A percentile compares a stretch with the other conserved stretches of the same genome.
Conservation (phyloP, 2,113 vertebrate genomes). For the Cynocephalus volans region DNA sequence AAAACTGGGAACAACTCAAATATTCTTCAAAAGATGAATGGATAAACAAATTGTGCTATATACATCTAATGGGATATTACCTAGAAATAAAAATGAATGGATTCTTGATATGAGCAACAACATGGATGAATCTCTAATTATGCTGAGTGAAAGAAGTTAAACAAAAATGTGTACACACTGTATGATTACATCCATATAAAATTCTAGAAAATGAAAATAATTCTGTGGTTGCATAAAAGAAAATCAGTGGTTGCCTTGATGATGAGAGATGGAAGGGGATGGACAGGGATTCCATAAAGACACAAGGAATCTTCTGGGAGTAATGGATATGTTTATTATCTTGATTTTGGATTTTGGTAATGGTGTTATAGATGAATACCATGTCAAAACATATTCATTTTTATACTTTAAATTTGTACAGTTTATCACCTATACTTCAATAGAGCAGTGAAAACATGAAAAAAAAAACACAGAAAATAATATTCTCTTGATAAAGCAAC, state of each 20-base stretch:
- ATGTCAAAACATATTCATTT: neutral
- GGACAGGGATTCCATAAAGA: neutral
- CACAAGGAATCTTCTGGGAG: neutral
- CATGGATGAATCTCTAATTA: neutral
- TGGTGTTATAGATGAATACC: neutral
- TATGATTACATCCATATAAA: neutral
- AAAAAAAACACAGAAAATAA: neutral
- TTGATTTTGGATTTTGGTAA: neutral
- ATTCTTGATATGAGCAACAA: neutral
- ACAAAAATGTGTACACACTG: neutral
- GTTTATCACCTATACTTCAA: neutral
- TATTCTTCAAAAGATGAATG: neutral
- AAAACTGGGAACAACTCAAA: neutral
- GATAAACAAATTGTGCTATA: neutral
- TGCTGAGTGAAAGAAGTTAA: neutral
- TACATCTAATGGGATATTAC: neutral
- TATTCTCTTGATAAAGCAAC: neutral
- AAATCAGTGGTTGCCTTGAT: neutral
- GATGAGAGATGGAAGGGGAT: fast-evolving
- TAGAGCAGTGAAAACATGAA: neutral
- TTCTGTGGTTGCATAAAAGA: neutral
- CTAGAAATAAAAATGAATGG: neutral
- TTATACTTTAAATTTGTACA: neutral
- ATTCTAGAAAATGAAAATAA: neutral
- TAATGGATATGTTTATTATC: neutral